These are phyloP conservation scores for Notarius quadriscutis DNA, from an alignment of 2,113 vertebrate genomes.

Conservation along the genomic window DNA sequence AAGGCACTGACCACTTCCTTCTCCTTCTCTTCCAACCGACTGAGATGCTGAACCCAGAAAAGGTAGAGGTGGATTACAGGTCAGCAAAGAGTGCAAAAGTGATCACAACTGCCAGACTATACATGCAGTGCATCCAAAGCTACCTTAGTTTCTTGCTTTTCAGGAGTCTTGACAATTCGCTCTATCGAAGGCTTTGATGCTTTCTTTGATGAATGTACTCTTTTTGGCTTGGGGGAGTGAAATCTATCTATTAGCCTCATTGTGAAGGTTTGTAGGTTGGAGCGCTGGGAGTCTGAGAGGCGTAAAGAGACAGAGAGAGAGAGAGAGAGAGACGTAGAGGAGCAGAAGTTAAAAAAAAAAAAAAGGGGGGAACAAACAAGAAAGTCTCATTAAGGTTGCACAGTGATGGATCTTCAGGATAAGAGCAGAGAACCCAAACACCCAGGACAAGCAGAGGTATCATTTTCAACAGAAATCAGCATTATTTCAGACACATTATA, in stretches of 20 bases:
- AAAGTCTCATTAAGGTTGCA: neutral
- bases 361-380: slow-evolving; percentile 54
- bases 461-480: neutral
- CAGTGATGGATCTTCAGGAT: neutral
- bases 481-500: neutral
- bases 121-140: neutral
- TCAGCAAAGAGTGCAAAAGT: neutral
- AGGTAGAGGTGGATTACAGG: neutral
- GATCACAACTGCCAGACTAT: neutral
- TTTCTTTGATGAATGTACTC: slow-evolving; percentile 78
- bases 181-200: slow-evolving; percentile 77
- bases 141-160: slow-evolving; percentile 82
- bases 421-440: neutral
- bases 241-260: slow-evolving; percentile 94
- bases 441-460: neutral
- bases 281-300: slow-evolving; percentile 85
- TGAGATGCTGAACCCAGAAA: slow-evolving; percentile 69
- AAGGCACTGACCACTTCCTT: slow-evolving; percentile 88
- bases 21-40: slow-evolving; percentile 82
- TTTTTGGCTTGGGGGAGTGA: slow-evolving; percentile 88
- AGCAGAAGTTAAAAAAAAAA: neutral
- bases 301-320: slow-evolving; percentile 31
- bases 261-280: slow-evolving; percentile 88
- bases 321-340: neutral
- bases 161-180: slow-evolving; percentile 72